Conservation (phyloP, 2,888 invertebrate genomes). For the Neoascia interrupta region DNA sequence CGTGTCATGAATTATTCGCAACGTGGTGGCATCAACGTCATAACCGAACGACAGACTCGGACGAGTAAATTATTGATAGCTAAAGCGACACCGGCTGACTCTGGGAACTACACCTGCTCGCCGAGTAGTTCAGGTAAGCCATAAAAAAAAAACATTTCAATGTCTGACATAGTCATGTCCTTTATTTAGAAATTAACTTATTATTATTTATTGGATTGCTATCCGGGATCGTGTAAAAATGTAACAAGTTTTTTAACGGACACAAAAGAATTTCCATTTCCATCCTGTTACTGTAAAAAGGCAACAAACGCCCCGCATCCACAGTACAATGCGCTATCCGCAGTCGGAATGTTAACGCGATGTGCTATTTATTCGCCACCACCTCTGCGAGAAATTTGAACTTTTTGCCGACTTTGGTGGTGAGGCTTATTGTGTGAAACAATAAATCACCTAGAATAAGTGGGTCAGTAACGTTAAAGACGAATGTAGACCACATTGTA, state of each 20-base stretch:
- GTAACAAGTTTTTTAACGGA: neutral
- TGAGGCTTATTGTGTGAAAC: slow-evolving; percentile 68
- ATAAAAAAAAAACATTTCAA: neutral
- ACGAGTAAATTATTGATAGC: slow-evolving; percentile 93
- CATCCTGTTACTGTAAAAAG: neutral
- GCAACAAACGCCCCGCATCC: too few relatives aligned
- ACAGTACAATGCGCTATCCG: slow-evolving; percentile 44
- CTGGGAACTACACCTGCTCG: slow-evolving; percentile 93
- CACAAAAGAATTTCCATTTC: neutral
- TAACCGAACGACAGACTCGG: slow-evolving; percentile 92
- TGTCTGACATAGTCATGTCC: too few relatives aligned
- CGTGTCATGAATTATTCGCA: slow-evolving; percentile 92
- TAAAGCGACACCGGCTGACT: slow-evolving; percentile 90
- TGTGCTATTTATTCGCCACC: slow-evolving; percentile 43
- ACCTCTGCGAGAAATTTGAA: slow-evolving; percentile 50
- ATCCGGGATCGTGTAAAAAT: neutral
- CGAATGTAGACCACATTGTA: slow-evolving; percentile 54
- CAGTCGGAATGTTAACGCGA: slow-evolving; percentile 44
- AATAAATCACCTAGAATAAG: slow-evolving; percentile 63
- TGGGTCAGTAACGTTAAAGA: slow-evolving; percentile 58
- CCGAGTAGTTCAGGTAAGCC: slow-evolving; percentile 86
- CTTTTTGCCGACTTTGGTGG: slow-evolving; percentile 55
- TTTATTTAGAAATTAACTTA: slow-evolving; percentile 35
- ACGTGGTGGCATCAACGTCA: slow-evolving; percentile 92
- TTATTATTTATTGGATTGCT: slow-evolving; percentile 18